Conservation (phyloP, 2,113 vertebrate species). For the Aphyosemion australe region DNA sequence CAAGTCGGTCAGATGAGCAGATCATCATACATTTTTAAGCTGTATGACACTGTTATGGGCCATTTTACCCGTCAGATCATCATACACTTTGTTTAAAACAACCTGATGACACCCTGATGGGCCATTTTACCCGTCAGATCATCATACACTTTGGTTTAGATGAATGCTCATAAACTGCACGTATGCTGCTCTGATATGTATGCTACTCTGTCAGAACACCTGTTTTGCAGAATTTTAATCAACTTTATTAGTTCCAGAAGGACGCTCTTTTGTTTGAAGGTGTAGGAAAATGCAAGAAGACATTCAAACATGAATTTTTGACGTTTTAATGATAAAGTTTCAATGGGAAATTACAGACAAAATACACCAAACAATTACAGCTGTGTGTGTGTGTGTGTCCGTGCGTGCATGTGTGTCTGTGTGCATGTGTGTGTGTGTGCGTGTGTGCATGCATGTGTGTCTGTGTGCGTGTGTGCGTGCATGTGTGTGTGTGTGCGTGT, state of each 20-base stretch:
- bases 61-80: too few relatives aligned
- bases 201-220: too few relatives aligned
- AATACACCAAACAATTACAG: slow-evolving; percentile 25
- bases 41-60: too few relatives aligned
- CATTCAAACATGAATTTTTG: slow-evolving; percentile 23
- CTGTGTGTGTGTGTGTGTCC: slow-evolving; percentile 14
- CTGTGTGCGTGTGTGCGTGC: slow-evolving; percentile 5
- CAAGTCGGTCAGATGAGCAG: too few relatives aligned
- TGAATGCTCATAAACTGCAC: too few relatives aligned
- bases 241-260: slow-evolving; percentile 74
- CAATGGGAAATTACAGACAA: slow-evolving; percentile 27
- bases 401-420: background rate
- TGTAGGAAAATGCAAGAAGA: slow-evolving; percentile 68
- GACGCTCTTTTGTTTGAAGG: slow-evolving; percentile 31
- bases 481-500: slow-evolving; percentile 24
- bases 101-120: too few relatives aligned
- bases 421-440: slow-evolving; percentile 19
- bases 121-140: too few relatives aligned
- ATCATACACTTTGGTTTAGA: too few relatives aligned
- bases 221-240: slow-evolving; percentile 40
- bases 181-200: too few relatives aligned
- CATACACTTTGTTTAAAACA: too few relatives aligned
- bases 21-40: too few relatives aligned
- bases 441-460: background rate
- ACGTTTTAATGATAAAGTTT: slow-evolving; percentile 30